These are phyloP conservation scores for Magallana nippona DNA, from an alignment of 2,888 invertebrate species.

Conservation along the genomic window DNA sequence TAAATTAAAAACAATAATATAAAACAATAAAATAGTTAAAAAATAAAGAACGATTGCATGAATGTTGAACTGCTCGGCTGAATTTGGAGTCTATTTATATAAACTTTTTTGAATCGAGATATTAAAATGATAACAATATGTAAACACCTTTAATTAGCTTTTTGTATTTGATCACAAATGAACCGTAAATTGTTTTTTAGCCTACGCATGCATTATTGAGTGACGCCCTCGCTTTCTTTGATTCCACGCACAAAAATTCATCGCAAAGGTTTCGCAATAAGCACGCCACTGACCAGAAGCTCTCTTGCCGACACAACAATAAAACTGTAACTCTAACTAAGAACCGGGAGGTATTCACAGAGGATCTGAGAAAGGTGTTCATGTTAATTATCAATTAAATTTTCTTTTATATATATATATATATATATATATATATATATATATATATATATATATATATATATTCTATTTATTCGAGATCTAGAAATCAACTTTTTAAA, in stretches of 20 bases:
- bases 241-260: not conserved
- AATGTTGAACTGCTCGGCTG: too few relatives aligned
- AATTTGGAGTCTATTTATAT: too few relatives aligned
- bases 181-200: constrained; percentile 44
- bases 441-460: constrained; percentile 2
- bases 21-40: too few relatives aligned
- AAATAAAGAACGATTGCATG: too few relatives aligned
- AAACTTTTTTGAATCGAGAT: too few relatives aligned
- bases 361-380: constrained; percentile 38
- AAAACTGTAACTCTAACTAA: constrained; percentile 5
- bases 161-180: too few relatives aligned
- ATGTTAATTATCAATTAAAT: not conserved
- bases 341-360: constrained; percentile 43
- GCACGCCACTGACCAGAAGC: not conserved
- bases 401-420: not conserved
- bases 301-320: constrained; percentile 4
- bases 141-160: too few relatives aligned
- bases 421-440: constrained; percentile 15
- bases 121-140: too few relatives aligned
- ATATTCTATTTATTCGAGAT: not conserved
- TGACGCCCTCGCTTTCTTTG: constrained; percentile 52
- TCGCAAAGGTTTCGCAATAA: not conserved
- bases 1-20: not conserved
- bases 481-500: not conserved
- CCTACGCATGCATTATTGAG: constrained; percentile 58